phyloP scores from a whole-genome alignment of 2,888 invertebrate species.

The Lumbricus terrestris region DNA sequence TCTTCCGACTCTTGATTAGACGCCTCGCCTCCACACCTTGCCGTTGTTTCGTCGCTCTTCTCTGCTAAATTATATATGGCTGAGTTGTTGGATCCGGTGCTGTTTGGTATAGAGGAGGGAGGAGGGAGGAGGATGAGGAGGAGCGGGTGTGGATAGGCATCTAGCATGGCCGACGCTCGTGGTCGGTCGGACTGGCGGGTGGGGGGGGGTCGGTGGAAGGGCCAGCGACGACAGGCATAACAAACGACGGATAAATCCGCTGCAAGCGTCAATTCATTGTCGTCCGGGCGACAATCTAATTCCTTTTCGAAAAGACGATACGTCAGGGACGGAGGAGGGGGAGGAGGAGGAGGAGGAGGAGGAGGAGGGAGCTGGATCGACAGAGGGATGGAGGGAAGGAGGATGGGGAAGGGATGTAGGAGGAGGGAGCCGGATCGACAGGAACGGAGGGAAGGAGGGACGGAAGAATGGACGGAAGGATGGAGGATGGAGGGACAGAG shows the following conservation, averaged over 20 bases:
- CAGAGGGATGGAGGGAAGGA: not conserved
- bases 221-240: constrained; percentile 11
- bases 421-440: not conserved
- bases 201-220: not conserved
- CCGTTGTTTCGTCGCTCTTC: not conserved
- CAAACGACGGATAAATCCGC: not conserved
- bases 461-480: not conserved
- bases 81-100: not conserved
- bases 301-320: constrained; percentile 11
- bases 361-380: not conserved
- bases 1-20: constrained; percentile 9
- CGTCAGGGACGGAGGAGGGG: not conserved
- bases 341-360: not conserved
- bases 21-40: constrained; percentile 8
- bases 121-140: too few relatives aligned
- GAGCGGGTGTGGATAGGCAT: not conserved
- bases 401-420: not conserved
- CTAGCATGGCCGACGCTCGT: not conserved
- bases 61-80: constrained; percentile 4
- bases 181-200: not conserved
- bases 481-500: not conserved
- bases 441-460: not conserved
- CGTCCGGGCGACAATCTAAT: constrained; percentile 15
- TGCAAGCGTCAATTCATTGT: constrained; percentile 14
- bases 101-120: too few relatives aligned